A percentile compares a stretch with the other conserved stretches of the same genome.
phyloP scores from a whole-genome alignment of 2,113 vertebrate genomes.

The Prionailurus viverrinus region DNA sequence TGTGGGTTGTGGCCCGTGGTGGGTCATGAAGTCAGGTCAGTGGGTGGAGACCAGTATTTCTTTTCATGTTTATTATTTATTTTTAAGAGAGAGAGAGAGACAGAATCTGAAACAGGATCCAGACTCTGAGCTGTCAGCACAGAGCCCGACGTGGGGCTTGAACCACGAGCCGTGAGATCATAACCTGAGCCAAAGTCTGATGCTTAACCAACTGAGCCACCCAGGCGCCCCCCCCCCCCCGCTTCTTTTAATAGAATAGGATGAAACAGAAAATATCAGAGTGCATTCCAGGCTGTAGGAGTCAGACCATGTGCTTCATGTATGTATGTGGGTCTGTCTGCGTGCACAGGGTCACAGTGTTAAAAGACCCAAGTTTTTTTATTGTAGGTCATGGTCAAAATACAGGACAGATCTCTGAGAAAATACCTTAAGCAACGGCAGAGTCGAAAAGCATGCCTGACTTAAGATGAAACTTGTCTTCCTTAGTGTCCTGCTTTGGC shows the following conservation, averaged over 20 bases:
- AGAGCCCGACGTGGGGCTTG: no score
- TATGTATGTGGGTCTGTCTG: not conserved
- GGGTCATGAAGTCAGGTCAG: not conserved
- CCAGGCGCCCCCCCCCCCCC: no score
- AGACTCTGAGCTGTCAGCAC: no score
- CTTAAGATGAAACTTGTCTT: not conserved
- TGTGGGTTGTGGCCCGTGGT: accelerated
- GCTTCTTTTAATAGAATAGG: not conserved
- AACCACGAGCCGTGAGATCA: no score
- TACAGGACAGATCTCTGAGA: not conserved
- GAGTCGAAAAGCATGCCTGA: not conserved
- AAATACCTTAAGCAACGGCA: not conserved
- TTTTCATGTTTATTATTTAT: no score
- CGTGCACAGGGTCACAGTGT: accelerated
- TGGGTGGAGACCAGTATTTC: not conserved
- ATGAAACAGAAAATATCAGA: not conserved
- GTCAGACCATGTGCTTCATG: not conserved
- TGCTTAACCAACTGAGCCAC: no score
- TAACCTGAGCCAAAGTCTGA: no score
- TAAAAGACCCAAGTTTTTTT: not conserved
- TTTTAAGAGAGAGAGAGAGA: no score
- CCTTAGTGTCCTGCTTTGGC: not conserved
- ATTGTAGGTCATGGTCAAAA: not conserved
- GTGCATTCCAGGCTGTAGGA: not conserved
- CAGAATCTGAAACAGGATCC: no score